A percentile compares a stretch with the other conserved stretches of the same genome.
phyloP scores from a whole-genome alignment of 1,140 invertebrate genomes.

The Gryllus bimaculatus region DNA sequence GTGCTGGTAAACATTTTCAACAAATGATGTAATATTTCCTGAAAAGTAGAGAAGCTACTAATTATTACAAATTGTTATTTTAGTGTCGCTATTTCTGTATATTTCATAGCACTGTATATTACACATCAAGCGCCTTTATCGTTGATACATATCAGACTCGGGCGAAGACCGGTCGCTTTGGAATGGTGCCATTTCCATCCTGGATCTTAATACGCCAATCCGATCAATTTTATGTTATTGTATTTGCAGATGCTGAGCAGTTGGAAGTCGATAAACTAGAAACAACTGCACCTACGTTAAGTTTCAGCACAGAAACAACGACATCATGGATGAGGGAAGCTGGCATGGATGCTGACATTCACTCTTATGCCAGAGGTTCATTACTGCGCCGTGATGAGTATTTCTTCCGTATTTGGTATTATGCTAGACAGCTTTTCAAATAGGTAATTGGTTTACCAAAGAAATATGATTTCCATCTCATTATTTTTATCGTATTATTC shows the following conservation, averaged over 20 bases:
- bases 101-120: too few species aligned
- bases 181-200: too few species aligned
- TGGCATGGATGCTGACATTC: conserved; percentile 87
- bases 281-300: conserved; percentile 46
- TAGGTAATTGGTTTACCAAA: conserved; percentile 32
- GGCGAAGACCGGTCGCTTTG: too few species aligned
- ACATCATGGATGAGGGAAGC: conserved; percentile 84
- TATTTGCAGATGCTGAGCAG: conserved; percentile 40
- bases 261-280: conserved; percentile 30
- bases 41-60: too few species aligned
- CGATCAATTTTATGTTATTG: background rate
- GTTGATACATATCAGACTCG: too few species aligned
- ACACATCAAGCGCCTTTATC: too few species aligned
- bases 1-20: too few species aligned
- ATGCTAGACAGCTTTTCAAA: conserved; percentile 72
- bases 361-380: conserved; percentile 72
- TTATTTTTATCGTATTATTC: background rate
- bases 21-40: too few species aligned
- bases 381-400: conserved; percentile 80
- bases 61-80: too few species aligned
- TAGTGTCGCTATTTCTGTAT: too few species aligned
- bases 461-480: background rate
- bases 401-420: conserved; percentile 88
- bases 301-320: conserved; percentile 81
- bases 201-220: too few species aligned